Evolutionary conservation across 2,888 invertebrate species (phyloP).

Genomic region (Escarpia spicata): DNA sequence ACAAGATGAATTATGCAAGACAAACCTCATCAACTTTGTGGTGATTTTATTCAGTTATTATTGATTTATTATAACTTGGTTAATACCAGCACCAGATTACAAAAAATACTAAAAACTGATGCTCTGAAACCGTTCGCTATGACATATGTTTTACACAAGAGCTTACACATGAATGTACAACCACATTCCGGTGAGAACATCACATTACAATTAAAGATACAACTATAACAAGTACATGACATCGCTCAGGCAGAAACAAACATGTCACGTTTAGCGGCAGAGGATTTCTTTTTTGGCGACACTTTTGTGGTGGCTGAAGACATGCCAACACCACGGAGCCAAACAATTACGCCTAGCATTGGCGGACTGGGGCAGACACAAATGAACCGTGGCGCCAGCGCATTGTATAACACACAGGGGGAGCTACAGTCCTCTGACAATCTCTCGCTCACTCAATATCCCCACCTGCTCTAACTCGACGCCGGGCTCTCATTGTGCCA

Average conservation of each 20-base stretch:
- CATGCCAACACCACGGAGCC: not conserved
- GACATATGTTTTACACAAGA: not conserved
- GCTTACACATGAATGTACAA: not conserved
- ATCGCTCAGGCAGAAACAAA: not conserved
- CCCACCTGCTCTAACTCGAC: not conserved
- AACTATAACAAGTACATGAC: not conserved
- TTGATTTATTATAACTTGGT: not conserved
- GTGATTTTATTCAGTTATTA: not conserved
- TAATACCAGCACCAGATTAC: too few species aligned
- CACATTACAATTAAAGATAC: not conserved
- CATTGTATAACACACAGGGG: slow-evolving; percentile 2
- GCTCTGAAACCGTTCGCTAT: not conserved
- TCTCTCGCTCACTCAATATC: slow-evolving; percentile 7
- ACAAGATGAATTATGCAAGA: not conserved
- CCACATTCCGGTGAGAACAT: not conserved
- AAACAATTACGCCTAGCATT: not conserved
- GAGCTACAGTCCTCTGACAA: not conserved
- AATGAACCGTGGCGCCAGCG: not conserved
- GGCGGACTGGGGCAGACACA: not conserved
- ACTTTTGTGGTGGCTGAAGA: not conserved
- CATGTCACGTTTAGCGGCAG: not conserved
- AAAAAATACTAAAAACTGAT: too few species aligned
- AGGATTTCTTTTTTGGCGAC: not conserved
- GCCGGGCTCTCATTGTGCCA: not conserved
- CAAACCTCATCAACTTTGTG: not conserved